phyloP scores from a whole-genome alignment of 2,797 vertebrate species.

The Pantherophis alleghaniensis region DNA sequence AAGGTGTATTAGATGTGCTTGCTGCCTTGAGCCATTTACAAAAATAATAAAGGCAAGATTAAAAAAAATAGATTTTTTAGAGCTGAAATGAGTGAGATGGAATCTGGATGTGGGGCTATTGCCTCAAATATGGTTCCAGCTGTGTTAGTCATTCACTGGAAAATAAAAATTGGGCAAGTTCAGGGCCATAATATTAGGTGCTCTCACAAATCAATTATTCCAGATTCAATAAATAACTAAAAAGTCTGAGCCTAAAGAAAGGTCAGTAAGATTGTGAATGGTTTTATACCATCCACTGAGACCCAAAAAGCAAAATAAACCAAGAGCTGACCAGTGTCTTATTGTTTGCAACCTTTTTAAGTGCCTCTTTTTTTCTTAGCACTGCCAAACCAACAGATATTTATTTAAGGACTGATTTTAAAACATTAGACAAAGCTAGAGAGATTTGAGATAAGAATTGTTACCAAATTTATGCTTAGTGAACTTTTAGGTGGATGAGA shows the following conservation, averaged over 20 bases:
- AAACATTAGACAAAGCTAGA: neutral
- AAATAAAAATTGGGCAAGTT: neutral
- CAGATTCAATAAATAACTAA: neutral
- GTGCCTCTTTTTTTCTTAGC: neutral
- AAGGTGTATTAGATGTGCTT: too few relatives aligned
- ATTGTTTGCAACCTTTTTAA: neutral
- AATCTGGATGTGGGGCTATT: neutral
- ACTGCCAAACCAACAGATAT: neutral
- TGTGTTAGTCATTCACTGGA: neutral
- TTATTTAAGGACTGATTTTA: neutral
- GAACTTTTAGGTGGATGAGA: neutral
- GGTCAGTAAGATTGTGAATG: neutral
- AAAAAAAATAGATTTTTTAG: neutral
- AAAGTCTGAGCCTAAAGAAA: neutral
- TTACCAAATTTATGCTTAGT: too few relatives aligned
- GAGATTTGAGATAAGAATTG: neutral
- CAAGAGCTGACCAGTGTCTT: neutral
- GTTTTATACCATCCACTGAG: neutral
- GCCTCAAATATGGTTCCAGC: neutral
- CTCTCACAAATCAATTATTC: neutral
- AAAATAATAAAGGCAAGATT: too few relatives aligned
- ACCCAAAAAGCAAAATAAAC: neutral
- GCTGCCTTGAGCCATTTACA: too few relatives aligned
- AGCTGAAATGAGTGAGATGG: neutral
- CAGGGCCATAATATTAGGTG: neutral